Evolutionary conservation across 2,797 vertebrate species (phyloP).

Genomic region (Anniella stebbinsi): DNA sequence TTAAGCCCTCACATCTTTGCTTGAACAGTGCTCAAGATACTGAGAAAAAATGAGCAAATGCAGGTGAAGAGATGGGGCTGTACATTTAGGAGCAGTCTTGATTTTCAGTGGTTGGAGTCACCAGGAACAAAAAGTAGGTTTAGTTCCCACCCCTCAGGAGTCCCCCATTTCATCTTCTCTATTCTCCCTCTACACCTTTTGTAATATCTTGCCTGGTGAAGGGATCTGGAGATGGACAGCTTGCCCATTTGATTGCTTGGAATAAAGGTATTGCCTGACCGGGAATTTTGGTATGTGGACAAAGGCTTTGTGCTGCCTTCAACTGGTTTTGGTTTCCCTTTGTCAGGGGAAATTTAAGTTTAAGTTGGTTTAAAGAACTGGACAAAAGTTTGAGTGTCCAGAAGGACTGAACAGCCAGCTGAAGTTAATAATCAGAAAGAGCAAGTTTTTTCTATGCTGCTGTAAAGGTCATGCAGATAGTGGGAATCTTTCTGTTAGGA

Average conservation of each 20-base stretch:
- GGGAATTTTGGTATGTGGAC: background rate
- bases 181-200: background rate
- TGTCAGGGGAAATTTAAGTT: no score
- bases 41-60: background rate
- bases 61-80: background rate
- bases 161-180: background rate
- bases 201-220: background rate
- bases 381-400: no score
- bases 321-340: slow-evolving; percentile 8
- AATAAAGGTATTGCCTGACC: background rate
- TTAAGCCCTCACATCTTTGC: background rate
- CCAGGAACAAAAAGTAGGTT: background rate
- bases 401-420: no score
- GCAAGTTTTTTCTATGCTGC: no score
- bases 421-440: no score
- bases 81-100: background rate
- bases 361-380: no score
- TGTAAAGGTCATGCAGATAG: no score
- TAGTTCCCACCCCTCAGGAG: background rate
- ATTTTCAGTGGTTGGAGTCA: background rate
- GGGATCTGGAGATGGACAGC: background rate
- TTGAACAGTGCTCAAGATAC: background rate
- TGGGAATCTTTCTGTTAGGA: no score
- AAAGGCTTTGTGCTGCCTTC: background rate
- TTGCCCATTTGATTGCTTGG: background rate